Conservation (phyloP, 2,888 invertebrate species). For the Ernsta delagoae region DNA sequence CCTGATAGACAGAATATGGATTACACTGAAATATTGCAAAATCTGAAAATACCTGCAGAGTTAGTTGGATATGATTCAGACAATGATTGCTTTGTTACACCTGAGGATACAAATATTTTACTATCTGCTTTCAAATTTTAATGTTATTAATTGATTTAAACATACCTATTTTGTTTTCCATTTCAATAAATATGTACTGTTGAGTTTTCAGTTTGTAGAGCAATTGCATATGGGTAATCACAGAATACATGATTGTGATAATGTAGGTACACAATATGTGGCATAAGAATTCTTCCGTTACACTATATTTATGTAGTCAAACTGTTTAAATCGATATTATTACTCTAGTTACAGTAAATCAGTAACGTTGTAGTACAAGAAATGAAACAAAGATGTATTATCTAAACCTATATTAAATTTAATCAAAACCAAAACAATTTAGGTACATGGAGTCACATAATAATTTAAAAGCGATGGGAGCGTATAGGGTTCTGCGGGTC, state of each 20-base stretch:
- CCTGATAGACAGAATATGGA: conserved; percentile 71
- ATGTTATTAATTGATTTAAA: conserved; percentile 20
- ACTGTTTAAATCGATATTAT: too few species aligned
- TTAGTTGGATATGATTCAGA: conserved; percentile 80
- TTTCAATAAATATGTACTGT: too few species aligned
- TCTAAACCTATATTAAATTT: conserved; percentile 3
- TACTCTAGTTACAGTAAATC: too few species aligned
- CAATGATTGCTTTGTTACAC: conserved; percentile 75
- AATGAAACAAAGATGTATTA: background rate
- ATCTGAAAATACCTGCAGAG: conserved; percentile 75
- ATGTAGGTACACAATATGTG: too few species aligned
- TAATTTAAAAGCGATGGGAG: conserved; percentile 90
- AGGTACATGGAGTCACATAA: background rate
- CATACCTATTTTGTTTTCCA: too few species aligned
- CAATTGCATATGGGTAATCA: too few species aligned
- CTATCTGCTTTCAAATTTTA: conserved; percentile 55
- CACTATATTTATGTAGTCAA: too few species aligned
- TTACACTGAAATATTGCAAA: conserved; percentile 75
- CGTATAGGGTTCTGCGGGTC: conserved; percentile 93
- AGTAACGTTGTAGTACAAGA: too few species aligned
- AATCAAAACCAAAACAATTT: background rate
- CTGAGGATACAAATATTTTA: conserved; percentile 65
- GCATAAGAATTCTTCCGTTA: too few species aligned
- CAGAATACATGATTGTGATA: too few species aligned
- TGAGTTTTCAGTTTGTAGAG: too few species aligned